phyloP scores from a whole-genome alignment of 2,888 invertebrate genomes.

The Pyrochroa serraticornis region DNA sequence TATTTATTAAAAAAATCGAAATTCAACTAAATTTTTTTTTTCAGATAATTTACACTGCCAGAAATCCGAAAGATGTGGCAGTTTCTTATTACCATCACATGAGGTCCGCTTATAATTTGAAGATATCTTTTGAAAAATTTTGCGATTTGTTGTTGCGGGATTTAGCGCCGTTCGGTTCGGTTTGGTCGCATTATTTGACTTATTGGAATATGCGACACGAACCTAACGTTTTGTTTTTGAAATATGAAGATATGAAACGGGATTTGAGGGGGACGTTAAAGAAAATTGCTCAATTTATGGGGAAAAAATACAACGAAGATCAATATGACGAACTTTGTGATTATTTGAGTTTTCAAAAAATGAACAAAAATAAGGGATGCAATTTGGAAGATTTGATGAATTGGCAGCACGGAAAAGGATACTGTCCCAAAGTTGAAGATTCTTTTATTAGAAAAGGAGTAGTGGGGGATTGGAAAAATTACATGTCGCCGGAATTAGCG shows the following conservation, averaged over 20 bases:
- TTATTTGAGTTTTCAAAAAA: constrained; percentile 54
- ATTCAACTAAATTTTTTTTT: constrained; percentile 20
- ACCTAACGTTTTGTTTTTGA: constrained; percentile 76
- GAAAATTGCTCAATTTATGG: constrained; percentile 75
- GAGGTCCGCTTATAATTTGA: constrained; percentile 69
- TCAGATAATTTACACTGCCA: constrained; percentile 83
- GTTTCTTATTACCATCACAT: constrained; percentile 90
- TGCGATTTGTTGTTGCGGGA: constrained; percentile 75
- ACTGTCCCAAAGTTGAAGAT: constrained; percentile 38
- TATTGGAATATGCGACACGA: constrained; percentile 76
- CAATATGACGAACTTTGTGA: constrained; percentile 61
- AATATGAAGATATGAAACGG: constrained; percentile 82
- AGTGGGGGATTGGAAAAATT: constrained; percentile 56
- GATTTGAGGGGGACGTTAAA: constrained; percentile 65
- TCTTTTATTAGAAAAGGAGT: constrained; percentile 61
- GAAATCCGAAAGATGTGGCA: constrained; percentile 90
- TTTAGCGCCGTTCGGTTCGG: constrained; percentile 67
- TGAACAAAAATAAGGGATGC: constrained; percentile 66
- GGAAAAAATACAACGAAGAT: constrained; percentile 68
- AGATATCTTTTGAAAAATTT: constrained; percentile 72
- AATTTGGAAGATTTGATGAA: constrained; percentile 59
- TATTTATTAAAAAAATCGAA: constrained; percentile 22
- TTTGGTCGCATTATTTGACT: constrained; percentile 67
- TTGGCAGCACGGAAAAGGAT: constrained; percentile 45
- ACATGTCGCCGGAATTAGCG: constrained; percentile 76